Evolutionary conservation across 2,797 vertebrate species (phyloP).

Genomic region (Tokudaia tokunoshimensis): DNA sequence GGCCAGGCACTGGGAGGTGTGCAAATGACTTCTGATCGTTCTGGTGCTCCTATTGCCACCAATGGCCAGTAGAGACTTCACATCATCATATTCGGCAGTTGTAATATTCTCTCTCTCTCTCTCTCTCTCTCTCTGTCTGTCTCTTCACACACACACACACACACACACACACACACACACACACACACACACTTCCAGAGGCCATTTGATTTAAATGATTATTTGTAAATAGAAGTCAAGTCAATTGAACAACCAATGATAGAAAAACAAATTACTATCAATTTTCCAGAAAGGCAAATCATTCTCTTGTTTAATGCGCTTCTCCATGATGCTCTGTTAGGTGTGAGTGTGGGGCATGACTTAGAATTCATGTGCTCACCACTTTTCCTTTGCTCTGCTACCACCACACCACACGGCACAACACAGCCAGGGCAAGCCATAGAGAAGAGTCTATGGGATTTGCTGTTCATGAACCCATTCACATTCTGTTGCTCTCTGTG

Average conservation of each 20-base stretch:
- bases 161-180: not conserved
- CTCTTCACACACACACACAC: not conserved
- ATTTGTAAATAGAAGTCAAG: slow-evolving; percentile 44
- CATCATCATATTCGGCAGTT: not conserved
- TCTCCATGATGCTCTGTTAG: not conserved
- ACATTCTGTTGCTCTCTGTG: slow-evolving; percentile 79
- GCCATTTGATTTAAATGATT: slow-evolving; percentile 7
- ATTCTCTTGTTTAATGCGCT: not conserved
- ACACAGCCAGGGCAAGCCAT: slow-evolving; percentile 34
- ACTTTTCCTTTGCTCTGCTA: not conserved
- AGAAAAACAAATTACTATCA: not conserved
- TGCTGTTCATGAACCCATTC: slow-evolving; percentile 53
- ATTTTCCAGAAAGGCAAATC: not conserved
- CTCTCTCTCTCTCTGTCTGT: too few relatives aligned
- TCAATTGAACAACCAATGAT: slow-evolving; percentile 21
- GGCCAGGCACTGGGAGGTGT: not conserved
- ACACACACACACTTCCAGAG: not conserved
- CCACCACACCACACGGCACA: not conserved
- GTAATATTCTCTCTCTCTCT: not conserved
- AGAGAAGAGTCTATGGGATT: slow-evolving; percentile 35
- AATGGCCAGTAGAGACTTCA: not conserved
- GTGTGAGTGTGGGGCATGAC: not conserved
- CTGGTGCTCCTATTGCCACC: not conserved
- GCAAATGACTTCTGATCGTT: not conserved
- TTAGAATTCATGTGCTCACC: slow-evolving; percentile 2